Evolutionary conservation across 1,140 invertebrate species (phyloP).

Genomic region (Drosophila grimshawi): DNA sequence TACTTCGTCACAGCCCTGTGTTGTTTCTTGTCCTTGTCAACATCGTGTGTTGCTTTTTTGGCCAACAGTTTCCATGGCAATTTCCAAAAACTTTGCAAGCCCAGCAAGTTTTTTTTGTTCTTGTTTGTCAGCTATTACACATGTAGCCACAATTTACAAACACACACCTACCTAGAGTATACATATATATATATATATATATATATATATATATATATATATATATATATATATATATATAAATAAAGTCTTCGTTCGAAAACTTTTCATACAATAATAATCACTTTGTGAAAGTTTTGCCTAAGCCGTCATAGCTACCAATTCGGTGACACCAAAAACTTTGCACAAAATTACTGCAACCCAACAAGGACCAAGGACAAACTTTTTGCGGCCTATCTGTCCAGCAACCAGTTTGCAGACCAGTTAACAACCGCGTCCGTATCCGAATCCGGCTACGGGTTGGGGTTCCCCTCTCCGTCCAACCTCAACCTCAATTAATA

Average conservation of each 20-base stretch:
- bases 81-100: constrained; percentile 57
- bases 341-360: constrained; percentile 30
- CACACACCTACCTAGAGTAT: constrained; percentile 3
- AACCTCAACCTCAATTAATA: constrained; percentile 51
- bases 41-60: constrained; percentile 45
- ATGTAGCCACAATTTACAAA: constrained; percentile 39
- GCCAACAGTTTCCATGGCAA: constrained; percentile 71
- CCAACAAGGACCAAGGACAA: constrained; percentile 25
- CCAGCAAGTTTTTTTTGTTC: constrained; percentile 64
- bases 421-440: constrained; percentile 15
- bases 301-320: constrained; percentile 74
- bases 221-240: constrained; percentile 41
- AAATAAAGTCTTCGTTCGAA: constrained; percentile 22
- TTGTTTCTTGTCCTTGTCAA: constrained; percentile 35
- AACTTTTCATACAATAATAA: constrained; percentile 80
- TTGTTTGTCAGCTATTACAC: constrained; percentile 41
- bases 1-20: constrained; percentile 46
- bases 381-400: constrained; percentile 44
- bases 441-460: not conserved
- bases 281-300: constrained; percentile 78
- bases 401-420: constrained; percentile 38
- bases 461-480: too few relatives aligned
- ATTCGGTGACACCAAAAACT: constrained; percentile 65
- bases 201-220: constrained; percentile 34
- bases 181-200: constrained; percentile 39